These are phyloP conservation scores for Corythaeola cristata DNA, from an alignment of 2,113 vertebrate genomes.

Conservation along the genomic window DNA sequence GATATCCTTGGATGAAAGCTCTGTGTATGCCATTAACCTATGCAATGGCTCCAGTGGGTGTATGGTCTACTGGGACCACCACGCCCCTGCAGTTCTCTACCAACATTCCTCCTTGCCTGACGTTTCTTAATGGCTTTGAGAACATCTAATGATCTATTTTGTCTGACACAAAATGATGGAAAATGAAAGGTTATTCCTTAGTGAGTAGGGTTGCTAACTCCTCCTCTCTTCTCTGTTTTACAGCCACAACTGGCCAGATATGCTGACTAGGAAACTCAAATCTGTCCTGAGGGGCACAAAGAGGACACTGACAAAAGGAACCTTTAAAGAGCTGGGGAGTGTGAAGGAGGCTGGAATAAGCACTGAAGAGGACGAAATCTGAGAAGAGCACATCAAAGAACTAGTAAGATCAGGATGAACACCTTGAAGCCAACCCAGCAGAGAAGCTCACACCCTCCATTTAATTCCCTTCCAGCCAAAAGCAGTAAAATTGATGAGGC, in stretches of 20 bases:
- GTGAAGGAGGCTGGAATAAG: neutral
- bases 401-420: neutral
- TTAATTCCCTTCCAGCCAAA: neutral
- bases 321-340: neutral
- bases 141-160: neutral
- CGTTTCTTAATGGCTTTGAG: neutral
- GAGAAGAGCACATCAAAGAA: neutral
- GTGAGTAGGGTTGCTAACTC: neutral
- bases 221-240: neutral
- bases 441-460: neutral
- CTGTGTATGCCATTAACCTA: neutral
- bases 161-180: neutral
- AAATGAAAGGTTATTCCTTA: neutral
- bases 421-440: neutral
- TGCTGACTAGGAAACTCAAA: slow-evolving; percentile 86
- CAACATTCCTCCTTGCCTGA: neutral
- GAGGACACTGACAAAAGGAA: neutral
- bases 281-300: slow-evolving; percentile 78
- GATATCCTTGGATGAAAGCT: neutral
- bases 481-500: neutral
- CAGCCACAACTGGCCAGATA: slow-evolving; percentile 85
- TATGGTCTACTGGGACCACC: neutral
- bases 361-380: slow-evolving; percentile 26
- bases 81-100: neutral
- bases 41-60: neutral